phyloP scores from a whole-genome alignment of 2,888 invertebrate species.

The Apamea anceps region DNA sequence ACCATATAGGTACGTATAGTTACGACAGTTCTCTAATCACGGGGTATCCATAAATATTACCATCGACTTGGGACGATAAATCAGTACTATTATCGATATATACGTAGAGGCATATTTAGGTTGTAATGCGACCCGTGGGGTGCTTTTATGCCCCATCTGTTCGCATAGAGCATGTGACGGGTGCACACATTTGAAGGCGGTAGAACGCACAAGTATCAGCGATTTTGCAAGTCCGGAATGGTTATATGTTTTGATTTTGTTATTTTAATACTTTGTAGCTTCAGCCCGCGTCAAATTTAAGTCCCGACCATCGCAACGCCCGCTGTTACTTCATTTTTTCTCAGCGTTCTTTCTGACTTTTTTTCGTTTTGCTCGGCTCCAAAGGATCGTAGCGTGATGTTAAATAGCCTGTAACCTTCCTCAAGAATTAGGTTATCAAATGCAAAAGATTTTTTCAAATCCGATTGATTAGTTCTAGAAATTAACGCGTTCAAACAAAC shows the following conservation, averaged over 20 bases:
- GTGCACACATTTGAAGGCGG: constrained; percentile 31
- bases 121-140: constrained; percentile 65
- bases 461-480: neutral
- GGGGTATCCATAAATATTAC: constrained; percentile 65
- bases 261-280: neutral
- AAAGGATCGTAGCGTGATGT: neutral
- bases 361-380: neutral
- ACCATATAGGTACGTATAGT: constrained; percentile 1
- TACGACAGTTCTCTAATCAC: constrained; percentile 64
- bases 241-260: neutral
- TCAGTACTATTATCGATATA: constrained; percentile 66
- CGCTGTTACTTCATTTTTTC: neutral
- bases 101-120: constrained; percentile 65
- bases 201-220: constrained; percentile 18
- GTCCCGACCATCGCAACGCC: neutral
- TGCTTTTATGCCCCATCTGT: constrained; percentile 59
- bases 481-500: neutral
- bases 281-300: neutral
- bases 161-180: constrained; percentile 44
- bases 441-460: neutral
- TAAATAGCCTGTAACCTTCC: neutral
- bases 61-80: constrained; percentile 69
- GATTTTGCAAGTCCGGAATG: constrained; percentile 16
- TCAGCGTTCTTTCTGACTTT: neutral
- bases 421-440: neutral